A percentile compares a stretch with the other conserved stretches of the same genome.
Evolutionary conservation across 2,888 invertebrate genomes (phyloP).

Genomic region (Drepana falcataria): DNA sequence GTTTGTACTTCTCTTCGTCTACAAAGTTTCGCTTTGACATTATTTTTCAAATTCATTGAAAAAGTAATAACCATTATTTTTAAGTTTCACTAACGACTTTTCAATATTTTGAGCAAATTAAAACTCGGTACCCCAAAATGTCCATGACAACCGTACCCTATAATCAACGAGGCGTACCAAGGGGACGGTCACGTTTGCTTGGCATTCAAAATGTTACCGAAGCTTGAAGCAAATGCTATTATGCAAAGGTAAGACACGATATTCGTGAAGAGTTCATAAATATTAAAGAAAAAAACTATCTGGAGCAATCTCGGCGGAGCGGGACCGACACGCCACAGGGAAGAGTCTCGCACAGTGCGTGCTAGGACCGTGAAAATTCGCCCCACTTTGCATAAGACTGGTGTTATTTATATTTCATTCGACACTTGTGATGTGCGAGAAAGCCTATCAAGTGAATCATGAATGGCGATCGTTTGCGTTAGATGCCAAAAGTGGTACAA

Average conservation of each 20-base stretch:
- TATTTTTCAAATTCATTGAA: too few relatives aligned
- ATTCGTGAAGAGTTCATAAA: constrained; percentile 65
- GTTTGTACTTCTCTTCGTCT: too few relatives aligned
- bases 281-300: constrained; percentile 68
- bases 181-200: constrained; percentile 48
- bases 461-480: constrained; percentile 62
- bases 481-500: constrained; percentile 41
- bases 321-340: constrained; percentile 48
- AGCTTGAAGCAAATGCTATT: constrained; percentile 61
- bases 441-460: constrained; percentile 67
- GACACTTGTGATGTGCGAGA: constrained; percentile 54
- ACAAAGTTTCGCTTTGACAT: too few relatives aligned
- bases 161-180: constrained; percentile 39
- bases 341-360: constrained; percentile 56
- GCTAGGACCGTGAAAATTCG: constrained; percentile 56
- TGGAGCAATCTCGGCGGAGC: constrained; percentile 63
- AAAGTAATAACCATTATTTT: too few relatives aligned
- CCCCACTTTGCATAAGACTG: constrained; percentile 64
- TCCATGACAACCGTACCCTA: constrained; percentile 10
- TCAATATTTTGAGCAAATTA: too few relatives aligned
- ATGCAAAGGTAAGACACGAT: constrained; percentile 58
- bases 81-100: too few relatives aligned
- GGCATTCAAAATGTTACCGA: constrained; percentile 51
- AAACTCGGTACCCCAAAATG: too few relatives aligned
- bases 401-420: constrained; percentile 65